Percentiles rank a stretch among this genome's conserved stretches.
Evolutionary conservation across 2,888 invertebrate species (phyloP).

Genomic region (Acleris emargana): DNA sequence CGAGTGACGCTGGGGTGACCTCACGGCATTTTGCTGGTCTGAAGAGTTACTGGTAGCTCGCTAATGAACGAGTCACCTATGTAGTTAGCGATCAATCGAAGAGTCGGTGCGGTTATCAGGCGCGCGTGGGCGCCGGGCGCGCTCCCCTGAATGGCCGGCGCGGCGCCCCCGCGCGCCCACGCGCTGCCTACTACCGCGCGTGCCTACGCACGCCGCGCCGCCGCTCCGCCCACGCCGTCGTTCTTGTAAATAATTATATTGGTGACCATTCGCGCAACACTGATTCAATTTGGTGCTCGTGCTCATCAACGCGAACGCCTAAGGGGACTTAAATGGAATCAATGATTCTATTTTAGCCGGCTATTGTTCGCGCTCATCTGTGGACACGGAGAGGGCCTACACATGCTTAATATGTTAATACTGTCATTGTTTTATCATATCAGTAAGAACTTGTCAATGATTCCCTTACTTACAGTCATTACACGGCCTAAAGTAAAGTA

Average conservation of each 20-base stretch:
- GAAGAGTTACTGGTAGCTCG: slow-evolving; percentile 24
- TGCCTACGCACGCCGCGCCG: slow-evolving; percentile 44
- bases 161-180: slow-evolving; percentile 45
- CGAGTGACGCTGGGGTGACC: slow-evolving; percentile 19
- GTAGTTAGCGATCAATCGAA: slow-evolving; percentile 34
- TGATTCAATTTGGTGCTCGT: slow-evolving; percentile 49
- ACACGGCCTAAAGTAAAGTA: too few species aligned
- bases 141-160: slow-evolving; percentile 71
- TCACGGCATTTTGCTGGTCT: slow-evolving; percentile 39
- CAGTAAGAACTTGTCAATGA: too few species aligned
- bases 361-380: not conserved
- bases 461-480: too few species aligned
- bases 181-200: slow-evolving; percentile 47
- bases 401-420: too few species aligned
- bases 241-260: slow-evolving; percentile 56
- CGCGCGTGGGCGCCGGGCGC: slow-evolving; percentile 66
- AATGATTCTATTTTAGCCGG: slow-evolving; percentile 9
- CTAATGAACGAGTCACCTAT: slow-evolving; percentile 45
- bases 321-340: slow-evolving; percentile 20
- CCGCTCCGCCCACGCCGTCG: slow-evolving; percentile 41
- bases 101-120: slow-evolving; percentile 32
- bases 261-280: slow-evolving; percentile 54
- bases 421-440: too few species aligned
- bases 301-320: slow-evolving; percentile 25
- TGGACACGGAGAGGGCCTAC: not conserved